Conservation (phyloP, 2,888 invertebrate species). For the Amorpha juglandis region DNA sequence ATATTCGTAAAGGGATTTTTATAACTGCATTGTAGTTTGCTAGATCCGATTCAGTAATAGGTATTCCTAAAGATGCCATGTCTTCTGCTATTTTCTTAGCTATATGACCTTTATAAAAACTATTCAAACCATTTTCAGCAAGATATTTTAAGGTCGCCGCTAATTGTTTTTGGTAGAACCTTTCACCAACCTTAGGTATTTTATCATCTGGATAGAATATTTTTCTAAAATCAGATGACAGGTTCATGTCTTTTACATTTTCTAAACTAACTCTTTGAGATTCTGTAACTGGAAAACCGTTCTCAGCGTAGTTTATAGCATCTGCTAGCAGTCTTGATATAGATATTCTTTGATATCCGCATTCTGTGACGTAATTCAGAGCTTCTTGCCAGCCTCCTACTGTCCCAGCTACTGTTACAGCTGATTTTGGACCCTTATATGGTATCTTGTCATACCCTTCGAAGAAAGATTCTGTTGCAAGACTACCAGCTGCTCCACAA, state of each 20-base stretch:
- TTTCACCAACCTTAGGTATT: constrained; percentile 58
- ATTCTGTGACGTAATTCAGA: constrained; percentile 67
- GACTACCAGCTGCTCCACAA: constrained; percentile 68
- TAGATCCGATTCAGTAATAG: constrained; percentile 68
- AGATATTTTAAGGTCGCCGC: constrained; percentile 61
- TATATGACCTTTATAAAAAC: constrained; percentile 69
- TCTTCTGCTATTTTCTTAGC: constrained; percentile 66
- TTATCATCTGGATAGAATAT: constrained; percentile 57
- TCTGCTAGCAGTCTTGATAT: constrained; percentile 61
- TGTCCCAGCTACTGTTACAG: constrained; percentile 71
- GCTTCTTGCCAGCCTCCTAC: constrained; percentile 77
- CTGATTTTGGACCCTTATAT: constrained; percentile 63
- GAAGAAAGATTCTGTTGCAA: constrained; percentile 63
- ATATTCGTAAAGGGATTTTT: constrained; percentile 60
- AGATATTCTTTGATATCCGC: constrained; percentile 64
- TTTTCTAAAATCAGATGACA: constrained; percentile 49
- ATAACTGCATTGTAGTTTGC: constrained; percentile 61
- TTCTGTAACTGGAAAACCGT: constrained; percentile 64
- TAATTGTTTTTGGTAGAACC: constrained; percentile 61
- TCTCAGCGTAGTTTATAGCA: constrained; percentile 70
- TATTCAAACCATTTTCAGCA: constrained; percentile 62
- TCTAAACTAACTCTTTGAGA: constrained; percentile 44
- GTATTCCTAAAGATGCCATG: constrained; percentile 61
- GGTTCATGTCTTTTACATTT: constrained; percentile 28
- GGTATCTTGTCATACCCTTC: constrained; percentile 59